Percentiles rank a stretch among this genome's conserved stretches.
Evolutionary conservation across 2,113 vertebrate genomes (phyloP).

Genomic region (Catharus bicknelli): DNA sequence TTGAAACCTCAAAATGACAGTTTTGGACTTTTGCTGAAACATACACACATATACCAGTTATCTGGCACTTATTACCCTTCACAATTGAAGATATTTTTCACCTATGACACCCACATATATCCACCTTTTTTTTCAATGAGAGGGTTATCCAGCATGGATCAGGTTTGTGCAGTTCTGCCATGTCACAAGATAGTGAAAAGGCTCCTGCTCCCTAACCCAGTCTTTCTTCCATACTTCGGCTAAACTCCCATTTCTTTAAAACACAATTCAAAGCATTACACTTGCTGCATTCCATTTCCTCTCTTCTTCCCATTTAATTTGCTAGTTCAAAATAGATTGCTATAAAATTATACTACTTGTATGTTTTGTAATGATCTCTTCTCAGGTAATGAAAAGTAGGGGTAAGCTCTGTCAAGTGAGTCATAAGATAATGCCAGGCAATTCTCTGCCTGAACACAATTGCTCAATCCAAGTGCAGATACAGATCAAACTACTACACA

Average conservation of each 20-base stretch:
- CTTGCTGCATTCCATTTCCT: constrained; percentile 49
- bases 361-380: constrained; percentile 66
- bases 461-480: constrained; percentile 48
- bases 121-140: background rate
- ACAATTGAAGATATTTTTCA: background rate
- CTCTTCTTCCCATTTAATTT: constrained; percentile 53
- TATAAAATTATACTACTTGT: constrained; percentile 66
- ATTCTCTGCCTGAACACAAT: constrained; percentile 60
- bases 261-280: constrained; percentile 20
- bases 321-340: constrained; percentile 60
- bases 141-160: background rate
- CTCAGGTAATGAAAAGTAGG: constrained; percentile 65
- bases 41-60: background rate
- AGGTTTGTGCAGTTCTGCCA: background rate
- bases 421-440: constrained; percentile 64
- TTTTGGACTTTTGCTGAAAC: background rate
- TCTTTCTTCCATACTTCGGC: background rate
- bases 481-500: constrained; percentile 45
- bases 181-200: background rate
- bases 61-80: background rate
- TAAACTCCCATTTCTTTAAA: constrained; percentile 39
- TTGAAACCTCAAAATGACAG: background rate
- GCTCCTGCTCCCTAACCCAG: background rate
- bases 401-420: constrained; percentile 65
- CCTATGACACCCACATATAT: background rate